Evolutionary conservation across 1,140 invertebrate genomes (phyloP).

Genomic region (Trichoplusia ni): DNA sequence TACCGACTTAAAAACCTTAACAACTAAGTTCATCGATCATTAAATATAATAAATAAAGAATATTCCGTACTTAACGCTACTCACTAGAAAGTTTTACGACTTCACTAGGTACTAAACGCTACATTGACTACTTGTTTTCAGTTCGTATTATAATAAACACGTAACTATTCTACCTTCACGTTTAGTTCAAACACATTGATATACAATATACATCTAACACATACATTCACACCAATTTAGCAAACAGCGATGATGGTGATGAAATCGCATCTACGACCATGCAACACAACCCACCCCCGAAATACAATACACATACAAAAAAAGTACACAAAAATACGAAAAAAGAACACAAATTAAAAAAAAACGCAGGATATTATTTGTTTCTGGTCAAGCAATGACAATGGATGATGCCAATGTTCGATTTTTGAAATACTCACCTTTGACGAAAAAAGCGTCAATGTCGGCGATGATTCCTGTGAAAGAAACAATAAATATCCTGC

Average conservation of each 20-base stretch:
- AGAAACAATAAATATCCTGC: slow-evolving; percentile 77
- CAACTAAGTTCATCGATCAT: too few species aligned
- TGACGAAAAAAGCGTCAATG: slow-evolving; percentile 86
- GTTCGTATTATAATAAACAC: too few species aligned
- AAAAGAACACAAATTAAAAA: slow-evolving; percentile 26
- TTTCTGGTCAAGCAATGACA: slow-evolving; percentile 52
- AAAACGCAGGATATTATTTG: slow-evolving; percentile 54
- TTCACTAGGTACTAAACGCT: too few species aligned
- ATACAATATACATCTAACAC: slow-evolving; percentile 15
- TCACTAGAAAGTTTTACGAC: too few species aligned
- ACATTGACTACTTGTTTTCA: too few species aligned
- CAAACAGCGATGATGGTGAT: slow-evolving; percentile 15
- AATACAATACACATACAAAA: slow-evolving; percentile 21
- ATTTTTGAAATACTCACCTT: slow-evolving; percentile 83
- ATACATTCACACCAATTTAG: slow-evolving; percentile 21
- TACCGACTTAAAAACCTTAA: too few species aligned
- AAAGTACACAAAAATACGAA: slow-evolving; percentile 18
- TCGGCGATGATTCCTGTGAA: slow-evolving; percentile 86
- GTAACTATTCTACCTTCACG: too few species aligned
- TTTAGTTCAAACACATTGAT: background rate
- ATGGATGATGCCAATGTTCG: slow-evolving; percentile 36
- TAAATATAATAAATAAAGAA: too few species aligned
- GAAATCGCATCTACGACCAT: slow-evolving; percentile 17
- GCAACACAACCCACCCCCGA: slow-evolving; percentile 18
- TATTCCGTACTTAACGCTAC: too few species aligned